Percentiles rank a stretch among this genome's conserved stretches.
Evolutionary conservation across 2,113 vertebrate species (phyloP).

Genomic region (Daphoenositta chrysoptera): DNA sequence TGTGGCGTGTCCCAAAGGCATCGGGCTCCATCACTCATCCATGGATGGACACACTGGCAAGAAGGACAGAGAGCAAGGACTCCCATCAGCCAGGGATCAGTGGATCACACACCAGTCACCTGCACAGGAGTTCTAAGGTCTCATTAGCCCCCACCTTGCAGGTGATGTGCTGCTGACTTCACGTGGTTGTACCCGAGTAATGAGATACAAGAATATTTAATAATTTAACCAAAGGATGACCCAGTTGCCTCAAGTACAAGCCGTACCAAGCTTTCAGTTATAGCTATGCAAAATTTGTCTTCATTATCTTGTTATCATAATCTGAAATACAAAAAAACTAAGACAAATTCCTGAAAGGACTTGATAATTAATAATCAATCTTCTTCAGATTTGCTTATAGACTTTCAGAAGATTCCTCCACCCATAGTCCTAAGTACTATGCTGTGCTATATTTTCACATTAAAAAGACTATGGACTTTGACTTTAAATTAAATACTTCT

Average conservation of each 20-base stretch:
- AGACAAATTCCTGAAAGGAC: neutral
- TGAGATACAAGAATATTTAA: neutral
- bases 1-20: rapidly evolving
- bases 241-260: neutral
- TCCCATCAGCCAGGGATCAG: neutral
- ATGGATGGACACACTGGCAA: neutral
- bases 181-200: rapidly evolving
- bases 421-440: neutral
- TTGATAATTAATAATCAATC: neutral
- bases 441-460: neutral
- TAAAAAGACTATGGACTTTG: neutral
- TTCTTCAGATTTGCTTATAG: neutral
- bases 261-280: neutral
- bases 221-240: neutral
- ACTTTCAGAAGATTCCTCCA: neutral
- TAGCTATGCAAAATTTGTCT: neutral
- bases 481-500: neutral
- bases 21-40: neutral
- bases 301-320: neutral
- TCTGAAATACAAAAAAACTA: neutral
- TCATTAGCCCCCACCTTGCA: neutral
- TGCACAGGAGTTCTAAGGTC: neutral
- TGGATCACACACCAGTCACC: neutral
- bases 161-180: neutral
- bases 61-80: no score